Evolutionary conservation across 2,888 invertebrate genomes (phyloP).

Genomic region (Cheilosia soror): DNA sequence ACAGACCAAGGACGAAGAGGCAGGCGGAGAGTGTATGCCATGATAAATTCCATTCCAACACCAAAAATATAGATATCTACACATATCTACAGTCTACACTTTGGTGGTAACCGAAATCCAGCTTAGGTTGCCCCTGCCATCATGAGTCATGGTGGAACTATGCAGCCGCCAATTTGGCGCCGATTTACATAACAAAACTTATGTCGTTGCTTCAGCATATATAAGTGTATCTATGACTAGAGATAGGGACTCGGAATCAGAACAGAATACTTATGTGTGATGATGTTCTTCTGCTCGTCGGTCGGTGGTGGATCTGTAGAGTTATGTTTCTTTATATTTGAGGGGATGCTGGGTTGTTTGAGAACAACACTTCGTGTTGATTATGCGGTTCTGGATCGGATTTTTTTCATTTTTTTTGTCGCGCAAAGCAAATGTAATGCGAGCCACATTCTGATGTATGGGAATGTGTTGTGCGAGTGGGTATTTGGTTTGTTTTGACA

Average conservation of each 20-base stretch:
- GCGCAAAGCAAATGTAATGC: slow-evolving; percentile 13
- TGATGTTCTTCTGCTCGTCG: neutral
- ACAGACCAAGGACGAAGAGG: slow-evolving; percentile 18
- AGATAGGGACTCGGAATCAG: neutral
- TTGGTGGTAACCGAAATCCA: slow-evolving; percentile 32
- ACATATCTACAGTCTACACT: neutral
- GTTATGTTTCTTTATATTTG: slow-evolving; percentile 35
- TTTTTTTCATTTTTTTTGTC: slow-evolving; percentile 15
- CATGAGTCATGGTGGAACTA: slow-evolving; percentile 55
- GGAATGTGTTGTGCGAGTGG: neutral
- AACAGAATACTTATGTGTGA: slow-evolving; percentile 5
- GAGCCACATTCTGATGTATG: slow-evolving; percentile 35
- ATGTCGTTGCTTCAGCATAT: slow-evolving; percentile 20
- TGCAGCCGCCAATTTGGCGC: slow-evolving; percentile 65
- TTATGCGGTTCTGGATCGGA: slow-evolving; percentile 33
- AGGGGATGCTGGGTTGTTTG: slow-evolving; percentile 9
- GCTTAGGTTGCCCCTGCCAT: slow-evolving; percentile 36
- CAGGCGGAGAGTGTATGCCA: slow-evolving; percentile 9
- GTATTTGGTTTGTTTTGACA: slow-evolving; percentile 50
- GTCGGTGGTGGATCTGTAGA: no score
- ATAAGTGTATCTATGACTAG: neutral
- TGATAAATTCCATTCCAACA: slow-evolving; percentile 46
- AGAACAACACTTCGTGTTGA: slow-evolving; percentile 25
- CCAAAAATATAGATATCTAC: slow-evolving; percentile 25
- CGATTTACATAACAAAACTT: slow-evolving; percentile 61